Evolutionary conservation across 2,797 vertebrate species (phyloP).

Genomic region (Trachurus trachurus): DNA sequence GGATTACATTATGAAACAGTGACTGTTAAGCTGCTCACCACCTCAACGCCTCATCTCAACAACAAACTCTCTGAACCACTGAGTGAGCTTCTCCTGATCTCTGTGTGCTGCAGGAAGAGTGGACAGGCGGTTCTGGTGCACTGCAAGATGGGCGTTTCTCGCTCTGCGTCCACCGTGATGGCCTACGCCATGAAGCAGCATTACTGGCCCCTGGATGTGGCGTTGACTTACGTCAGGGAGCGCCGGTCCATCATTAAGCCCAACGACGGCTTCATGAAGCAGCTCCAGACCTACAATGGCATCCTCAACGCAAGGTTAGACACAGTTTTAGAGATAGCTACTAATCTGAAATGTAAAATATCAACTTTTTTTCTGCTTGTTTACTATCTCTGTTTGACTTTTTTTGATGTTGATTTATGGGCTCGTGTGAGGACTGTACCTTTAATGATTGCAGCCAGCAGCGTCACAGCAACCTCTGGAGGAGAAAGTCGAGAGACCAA

Average conservation of each 20-base stretch:
- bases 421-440: neutral
- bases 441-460: constrained; percentile 81
- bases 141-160: constrained; percentile 98
- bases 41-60: neutral
- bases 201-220: constrained; percentile 89
- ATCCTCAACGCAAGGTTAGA: constrained; percentile 93
- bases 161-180: constrained; percentile 94
- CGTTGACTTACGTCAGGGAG: constrained; percentile 88
- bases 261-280: constrained; percentile 94
- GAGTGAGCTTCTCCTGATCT: neutral
- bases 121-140: constrained; percentile 92
- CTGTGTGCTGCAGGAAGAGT: constrained; percentile 77
- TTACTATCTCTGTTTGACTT: neutral
- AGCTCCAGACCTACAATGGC: constrained; percentile 95
- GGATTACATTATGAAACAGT: neutral
- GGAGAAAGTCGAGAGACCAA: constrained; percentile 84
- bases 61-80: neutral
- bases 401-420: neutral
- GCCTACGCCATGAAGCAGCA: constrained; percentile 97
- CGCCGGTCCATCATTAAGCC: constrained; percentile 90
- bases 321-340: neutral
- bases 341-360: neutral
- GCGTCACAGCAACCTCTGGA: constrained; percentile 92
- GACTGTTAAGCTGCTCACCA: too few species aligned
- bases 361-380: neutral